phyloP scores from a whole-genome alignment of 2,113 vertebrate species.

The Lucifuga dentata region DNA sequence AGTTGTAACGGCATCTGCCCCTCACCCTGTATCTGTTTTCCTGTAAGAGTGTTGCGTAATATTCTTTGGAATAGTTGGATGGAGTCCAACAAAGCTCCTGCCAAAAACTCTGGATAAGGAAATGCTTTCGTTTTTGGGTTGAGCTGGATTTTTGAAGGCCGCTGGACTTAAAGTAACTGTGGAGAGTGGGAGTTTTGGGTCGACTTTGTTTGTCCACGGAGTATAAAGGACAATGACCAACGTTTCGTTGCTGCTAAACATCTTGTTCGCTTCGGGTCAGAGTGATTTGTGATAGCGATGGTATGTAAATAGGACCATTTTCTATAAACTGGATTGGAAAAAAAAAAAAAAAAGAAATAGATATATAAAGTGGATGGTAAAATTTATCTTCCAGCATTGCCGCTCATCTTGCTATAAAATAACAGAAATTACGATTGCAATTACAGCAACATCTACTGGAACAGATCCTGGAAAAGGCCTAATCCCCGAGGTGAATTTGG shows the following conservation, averaged over 20 bases:
- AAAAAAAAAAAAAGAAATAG: no score
- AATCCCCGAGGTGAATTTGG: no score
- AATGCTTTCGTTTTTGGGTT: slow-evolving; percentile 47
- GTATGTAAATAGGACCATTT: not conserved
- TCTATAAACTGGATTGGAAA: no score
- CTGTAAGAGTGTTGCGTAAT: slow-evolving; percentile 77
- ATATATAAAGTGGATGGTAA: not conserved
- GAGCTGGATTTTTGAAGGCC: slow-evolving; percentile 40
- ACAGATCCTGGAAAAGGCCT: not conserved
- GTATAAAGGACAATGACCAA: not conserved
- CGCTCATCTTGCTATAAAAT: no score
- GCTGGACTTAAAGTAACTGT: slow-evolving; percentile 34
- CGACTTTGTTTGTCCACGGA: not conserved
- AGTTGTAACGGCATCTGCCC: slow-evolving; percentile 58
- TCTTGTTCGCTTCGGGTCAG: not conserved
- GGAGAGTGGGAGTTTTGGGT: not conserved
- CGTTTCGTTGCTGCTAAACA: not conserved
- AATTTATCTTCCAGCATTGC: no score
- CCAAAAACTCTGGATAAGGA: slow-evolving; percentile 61
- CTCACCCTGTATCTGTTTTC: slow-evolving; percentile 66
- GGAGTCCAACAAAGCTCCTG: slow-evolving; percentile 32
- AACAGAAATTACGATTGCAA: no score
- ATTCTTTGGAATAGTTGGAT: slow-evolving; percentile 64
- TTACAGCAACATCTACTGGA: not conserved
- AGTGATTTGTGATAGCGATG: not conserved